A percentile compares a stretch with the other conserved stretches of the same genome.
phyloP scores from a whole-genome alignment of 2,888 invertebrate genomes.

The Lithosia quadra region DNA sequence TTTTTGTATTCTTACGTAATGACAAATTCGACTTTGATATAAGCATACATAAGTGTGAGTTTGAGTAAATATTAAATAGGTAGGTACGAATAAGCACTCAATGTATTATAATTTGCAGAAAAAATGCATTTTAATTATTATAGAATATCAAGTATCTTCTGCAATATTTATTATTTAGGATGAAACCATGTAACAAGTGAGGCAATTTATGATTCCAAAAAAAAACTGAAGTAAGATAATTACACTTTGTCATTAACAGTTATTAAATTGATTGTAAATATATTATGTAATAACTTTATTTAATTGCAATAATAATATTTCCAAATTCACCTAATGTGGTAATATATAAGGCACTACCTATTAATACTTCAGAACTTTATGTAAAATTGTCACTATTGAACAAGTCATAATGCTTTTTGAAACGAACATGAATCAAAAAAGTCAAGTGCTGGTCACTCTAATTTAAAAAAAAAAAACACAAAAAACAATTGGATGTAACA shows the following conservation, averaged over 20 bases:
- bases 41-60: not conserved
- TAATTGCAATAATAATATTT: constrained; percentile 3
- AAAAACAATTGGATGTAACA: not conserved
- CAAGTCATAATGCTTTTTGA: not conserved
- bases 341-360: not conserved
- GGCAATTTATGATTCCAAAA: constrained; percentile 7
- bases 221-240: not conserved
- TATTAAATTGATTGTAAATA: not conserved
- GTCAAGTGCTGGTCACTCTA: not conserved
- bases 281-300: not conserved
- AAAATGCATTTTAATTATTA: not conserved
- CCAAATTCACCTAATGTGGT: not conserved
- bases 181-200: not conserved
- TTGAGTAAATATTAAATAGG: not conserved
- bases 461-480: too few species aligned
- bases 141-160: not conserved
- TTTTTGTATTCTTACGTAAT: not conserved
- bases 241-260: not conserved
- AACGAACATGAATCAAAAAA: too few species aligned
- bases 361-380: not conserved
- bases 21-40: not conserved
- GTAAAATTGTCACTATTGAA: not conserved
- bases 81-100: not conserved
- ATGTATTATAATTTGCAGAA: not conserved
- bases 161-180: not conserved